These are phyloP conservation scores for Apoderus coryli DNA, from an alignment of 2,888 invertebrate species.

Conservation along the genomic window DNA sequence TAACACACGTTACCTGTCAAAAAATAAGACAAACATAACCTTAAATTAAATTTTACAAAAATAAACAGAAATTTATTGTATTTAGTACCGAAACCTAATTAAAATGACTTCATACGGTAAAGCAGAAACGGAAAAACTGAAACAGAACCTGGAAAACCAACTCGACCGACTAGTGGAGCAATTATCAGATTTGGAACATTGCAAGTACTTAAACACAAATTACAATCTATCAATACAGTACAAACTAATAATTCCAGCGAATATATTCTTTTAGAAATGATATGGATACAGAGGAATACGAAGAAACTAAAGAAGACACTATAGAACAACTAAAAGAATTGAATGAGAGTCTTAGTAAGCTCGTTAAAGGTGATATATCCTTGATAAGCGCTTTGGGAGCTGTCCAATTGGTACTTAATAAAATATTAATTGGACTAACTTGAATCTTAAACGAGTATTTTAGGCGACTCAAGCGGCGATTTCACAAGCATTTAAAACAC, in stretches of 20 bases:
- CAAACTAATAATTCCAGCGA: conserved; percentile 3
- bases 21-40: too few species aligned
- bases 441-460: conserved; percentile 12
- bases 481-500: conserved; percentile 57
- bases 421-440: conserved; percentile 7
- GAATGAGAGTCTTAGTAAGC: conserved; percentile 44
- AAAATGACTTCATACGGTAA: conserved; percentile 34
- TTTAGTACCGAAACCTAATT: too few species aligned
- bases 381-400: conserved; percentile 48
- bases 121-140: conserved; percentile 46
- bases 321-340: conserved; percentile 57
- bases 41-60: too few species aligned
- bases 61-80: too few species aligned
- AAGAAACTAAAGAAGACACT: conserved; percentile 52
- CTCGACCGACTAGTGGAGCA: conserved; percentile 53
- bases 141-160: conserved; percentile 50
- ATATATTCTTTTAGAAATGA: conserved; percentile 39
- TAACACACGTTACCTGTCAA: too few species aligned
- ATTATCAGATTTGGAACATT: conserved; percentile 52
- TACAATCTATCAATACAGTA: not conserved
- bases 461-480: conserved; percentile 62
- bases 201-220: conserved; percentile 37
- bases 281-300: conserved; percentile 47
- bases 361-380: conserved; percentile 52
- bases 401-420: conserved; percentile 43